phyloP scores from a whole-genome alignment of 2,797 vertebrate genomes.

The Mionectes olivaceus region DNA sequence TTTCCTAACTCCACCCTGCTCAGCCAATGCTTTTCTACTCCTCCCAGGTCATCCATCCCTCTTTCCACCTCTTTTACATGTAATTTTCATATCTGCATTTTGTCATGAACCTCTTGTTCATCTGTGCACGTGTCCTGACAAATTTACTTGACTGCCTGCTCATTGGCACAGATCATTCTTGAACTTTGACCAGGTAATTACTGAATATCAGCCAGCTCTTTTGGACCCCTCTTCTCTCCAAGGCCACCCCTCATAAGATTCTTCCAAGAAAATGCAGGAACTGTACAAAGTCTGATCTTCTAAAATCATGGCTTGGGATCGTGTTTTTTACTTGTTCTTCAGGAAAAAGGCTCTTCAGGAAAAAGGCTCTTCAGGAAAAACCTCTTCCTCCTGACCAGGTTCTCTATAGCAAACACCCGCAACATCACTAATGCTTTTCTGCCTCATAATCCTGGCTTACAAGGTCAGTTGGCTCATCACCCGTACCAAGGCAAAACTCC shows the following conservation, averaged over 20 bases:
- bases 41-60: background rate
- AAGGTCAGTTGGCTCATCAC: background rate
- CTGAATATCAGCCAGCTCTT: background rate
- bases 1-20: background rate
- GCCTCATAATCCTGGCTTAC: background rate
- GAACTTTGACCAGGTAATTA: background rate
- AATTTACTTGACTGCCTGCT: background rate
- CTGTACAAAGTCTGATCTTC: background rate
- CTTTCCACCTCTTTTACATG: background rate
- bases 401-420: background rate
- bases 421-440: background rate
- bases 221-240: background rate
- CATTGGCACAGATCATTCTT: background rate
- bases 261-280: background rate
- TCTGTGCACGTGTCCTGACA: background rate
- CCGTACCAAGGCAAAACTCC: background rate
- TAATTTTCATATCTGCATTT: background rate
- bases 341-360: background rate
- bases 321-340: background rate
- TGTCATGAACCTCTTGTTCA: background rate
- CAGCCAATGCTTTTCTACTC: background rate
- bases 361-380: background rate
- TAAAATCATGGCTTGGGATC: background rate
- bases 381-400: background rate
- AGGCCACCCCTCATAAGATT: too few relatives aligned